Evolutionary conservation across 2,113 vertebrate species (phyloP), one percentile per base, ranked within the genome.

Genomic region (Bettongia penicillata): DNA sequence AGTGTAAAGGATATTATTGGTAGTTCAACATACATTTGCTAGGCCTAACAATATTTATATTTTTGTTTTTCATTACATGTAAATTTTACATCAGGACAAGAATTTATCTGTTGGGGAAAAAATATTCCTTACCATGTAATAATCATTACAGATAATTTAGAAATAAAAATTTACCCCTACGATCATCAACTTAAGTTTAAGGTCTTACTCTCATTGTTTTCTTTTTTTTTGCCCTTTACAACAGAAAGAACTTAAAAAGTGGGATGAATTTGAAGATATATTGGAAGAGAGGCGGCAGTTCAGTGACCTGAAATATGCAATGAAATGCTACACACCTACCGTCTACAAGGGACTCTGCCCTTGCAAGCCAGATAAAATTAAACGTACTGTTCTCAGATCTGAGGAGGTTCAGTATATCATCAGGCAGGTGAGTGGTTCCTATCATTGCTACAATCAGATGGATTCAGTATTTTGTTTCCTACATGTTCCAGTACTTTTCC

Each of bases 201-300:
- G 52, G 8, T 26, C 16, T 7, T 93, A 92, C 48, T 50, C 96
- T 98, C 95, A 96, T 96, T 96, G 89, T 97, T 93, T 89, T 91
- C 90, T 94, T 57, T 96, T 52, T 52, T 51, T 98, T 97, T 96
- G 93, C 14, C 96, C 94, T 97, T 97, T 96, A 98, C 96, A 99
- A 98, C 98, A 99, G 98, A 99, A 99, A 97, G 99, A 99, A 98
- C 90, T 98, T 99, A 99, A 99, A 98, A 99, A 99, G 48, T 99
- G 99, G 97, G 99, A 99, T 97, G 99, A 99, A 31, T 99, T 99
- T 97, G 99, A 99, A 98, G 99, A 99, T 97, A 98, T 99, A 11
- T 95, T 99, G 97, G 99, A 99, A 97, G 99, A 99, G 95, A 99
- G 99, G 77, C 98, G 99, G 84, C 98, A 98, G 91, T 99, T 99